Evolutionary conservation across 2,797 vertebrate genomes (phyloP), one percentile per base, ranked within the genome.

Genomic region (Eurystomus glaucurus): DNA sequence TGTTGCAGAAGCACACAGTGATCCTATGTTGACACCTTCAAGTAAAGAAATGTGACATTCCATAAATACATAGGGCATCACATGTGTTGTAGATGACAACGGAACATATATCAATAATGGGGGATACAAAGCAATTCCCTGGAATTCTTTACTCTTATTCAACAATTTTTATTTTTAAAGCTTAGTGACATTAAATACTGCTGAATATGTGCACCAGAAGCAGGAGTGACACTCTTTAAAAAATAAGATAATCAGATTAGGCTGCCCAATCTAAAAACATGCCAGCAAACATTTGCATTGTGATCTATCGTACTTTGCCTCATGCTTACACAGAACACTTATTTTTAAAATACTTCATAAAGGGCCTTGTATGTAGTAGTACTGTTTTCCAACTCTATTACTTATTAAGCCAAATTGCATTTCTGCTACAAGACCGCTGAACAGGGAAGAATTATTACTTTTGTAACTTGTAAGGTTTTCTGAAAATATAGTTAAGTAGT

Each of bases 51-150:
- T 2, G 1, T 29, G 29, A 88, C 45, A 85, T 58, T 70, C 55
- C 21, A 4, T 48, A 41, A 93, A 79, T 31, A 68, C 5, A 70
- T 2, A 88, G 26, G 19, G 57, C 50, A 46, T 77, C 45, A 66
- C 10, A 51, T 4, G 6, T 3, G 2, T 55, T 81, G 70, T 0
- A 85, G 48, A 74, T 58, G n/a, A 64, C 43, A 58, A 41, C 11
- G 8, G 58, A 95, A 68, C 22, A 43, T 20, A 41, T 3, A 88
- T 8, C 1, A 0, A 41, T 39, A 93, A 64, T 8, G 20, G 23
- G n/a, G 46, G 92, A 85, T 25, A 88, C 3, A 85, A 81, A 81
- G 69, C n/a, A 86, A 92, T 90, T 88, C 65, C 41, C 70, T 70
- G 31, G 65, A 60, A 14, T 37, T 83, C 85, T 93, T 95, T 31